phyloP scores from a whole-genome alignment of 1,140 invertebrate species.

The Stenopsyche tienmushanensis region DNA sequence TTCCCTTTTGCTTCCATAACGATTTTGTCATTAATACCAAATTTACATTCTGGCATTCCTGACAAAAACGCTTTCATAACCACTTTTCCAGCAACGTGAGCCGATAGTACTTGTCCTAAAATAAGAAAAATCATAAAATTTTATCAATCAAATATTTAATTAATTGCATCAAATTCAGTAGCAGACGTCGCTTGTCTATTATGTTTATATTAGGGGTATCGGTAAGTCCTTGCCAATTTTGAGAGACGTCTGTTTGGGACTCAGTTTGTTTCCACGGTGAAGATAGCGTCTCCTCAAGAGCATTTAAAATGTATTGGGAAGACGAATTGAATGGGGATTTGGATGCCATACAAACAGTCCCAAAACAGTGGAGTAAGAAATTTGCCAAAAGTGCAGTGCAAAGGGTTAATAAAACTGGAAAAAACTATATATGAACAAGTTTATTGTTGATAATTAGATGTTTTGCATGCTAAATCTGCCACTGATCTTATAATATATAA shows the following conservation, averaged over 20 bases:
- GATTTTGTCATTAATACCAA: slow-evolving; percentile 99
- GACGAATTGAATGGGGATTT: too few species aligned
- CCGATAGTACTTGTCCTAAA: slow-evolving; percentile 97
- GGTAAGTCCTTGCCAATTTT: too few species aligned
- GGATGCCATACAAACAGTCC: too few species aligned
- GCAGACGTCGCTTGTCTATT: too few species aligned
- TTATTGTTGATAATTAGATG: too few species aligned
- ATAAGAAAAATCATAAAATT: slow-evolving; percentile 44
- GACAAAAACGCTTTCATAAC: slow-evolving; percentile 99
- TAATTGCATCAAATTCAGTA: neutral
- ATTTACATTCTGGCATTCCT: slow-evolving; percentile 99
- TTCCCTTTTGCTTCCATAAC: slow-evolving; percentile 97
- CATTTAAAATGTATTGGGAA: too few species aligned
- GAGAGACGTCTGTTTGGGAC: too few species aligned
- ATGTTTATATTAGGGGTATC: too few species aligned
- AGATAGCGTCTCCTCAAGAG: too few species aligned
- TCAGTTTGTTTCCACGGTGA: too few species aligned
- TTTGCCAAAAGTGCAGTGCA: neutral
- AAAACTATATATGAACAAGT: slow-evolving; percentile 1
- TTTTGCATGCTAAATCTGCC: neutral
- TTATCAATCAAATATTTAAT: neutral
- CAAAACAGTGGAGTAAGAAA: too few species aligned
- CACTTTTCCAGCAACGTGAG: slow-evolving; percentile 98
- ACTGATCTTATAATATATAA: neutral
- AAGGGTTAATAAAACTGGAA: neutral